Percentiles rank a stretch among this genome's conserved stretches.
Evolutionary conservation across 2,797 vertebrate genomes (phyloP).

Genomic region (Alectoris magna): DNA sequence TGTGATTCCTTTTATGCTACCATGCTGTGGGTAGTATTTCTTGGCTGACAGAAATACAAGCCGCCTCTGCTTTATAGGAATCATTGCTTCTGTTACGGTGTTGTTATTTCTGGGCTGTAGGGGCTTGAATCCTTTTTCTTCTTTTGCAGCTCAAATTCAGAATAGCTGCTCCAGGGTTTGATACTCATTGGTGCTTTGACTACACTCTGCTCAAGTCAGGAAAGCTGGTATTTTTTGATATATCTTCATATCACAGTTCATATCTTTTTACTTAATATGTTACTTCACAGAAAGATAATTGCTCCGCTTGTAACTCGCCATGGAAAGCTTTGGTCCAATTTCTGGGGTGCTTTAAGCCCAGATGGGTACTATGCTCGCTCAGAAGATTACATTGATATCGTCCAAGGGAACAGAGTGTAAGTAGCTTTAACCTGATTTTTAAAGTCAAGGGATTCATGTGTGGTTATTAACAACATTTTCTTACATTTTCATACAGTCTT

Average conservation of each 20-base stretch:
- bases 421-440: constrained; percentile 66
- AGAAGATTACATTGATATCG: constrained; percentile 97
- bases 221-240: neutral
- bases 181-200: neutral
- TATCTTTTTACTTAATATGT: neutral
- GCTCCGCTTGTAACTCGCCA: constrained; percentile 94
- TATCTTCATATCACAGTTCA: neutral
- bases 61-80: neutral
- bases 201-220: neutral
- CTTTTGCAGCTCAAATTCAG: neutral
- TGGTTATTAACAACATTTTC: neutral
- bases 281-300: constrained; percentile 90
- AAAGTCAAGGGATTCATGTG: neutral
- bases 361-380: constrained; percentile 98
- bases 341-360: constrained; percentile 95
- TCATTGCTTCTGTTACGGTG: neutral
- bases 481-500: neutral
- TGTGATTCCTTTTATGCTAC: neutral
- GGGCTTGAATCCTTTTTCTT: neutral
- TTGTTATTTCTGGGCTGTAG: neutral
- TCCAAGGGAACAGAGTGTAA: constrained; percentile 95
- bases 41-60: neutral
- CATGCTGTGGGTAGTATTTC: neutral
- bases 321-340: constrained; percentile 98
- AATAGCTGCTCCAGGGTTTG: neutral